Conservation (phyloP, 2,888 invertebrate species). For the Tanytarsus gracilentus region DNA sequence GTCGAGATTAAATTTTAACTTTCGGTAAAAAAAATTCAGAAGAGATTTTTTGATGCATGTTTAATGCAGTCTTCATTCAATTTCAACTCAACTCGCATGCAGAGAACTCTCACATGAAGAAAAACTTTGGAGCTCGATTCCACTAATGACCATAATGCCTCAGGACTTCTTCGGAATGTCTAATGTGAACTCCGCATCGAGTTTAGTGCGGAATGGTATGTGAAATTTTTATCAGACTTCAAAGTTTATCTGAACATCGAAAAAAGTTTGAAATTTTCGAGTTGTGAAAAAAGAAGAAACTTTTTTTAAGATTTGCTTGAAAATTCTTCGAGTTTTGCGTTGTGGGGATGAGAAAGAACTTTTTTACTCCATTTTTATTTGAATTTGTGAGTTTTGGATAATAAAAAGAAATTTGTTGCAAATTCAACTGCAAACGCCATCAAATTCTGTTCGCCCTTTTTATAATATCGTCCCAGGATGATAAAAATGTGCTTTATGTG, state of each 20-base stretch:
- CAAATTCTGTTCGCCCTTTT: slow-evolving; percentile 4
- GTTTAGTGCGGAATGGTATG: too few species aligned
- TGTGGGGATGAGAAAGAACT: too few species aligned
- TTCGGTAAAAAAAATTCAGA: neutral
- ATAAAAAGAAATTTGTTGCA: slow-evolving; percentile 7
- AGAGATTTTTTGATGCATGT: neutral
- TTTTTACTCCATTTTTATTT: too few species aligned
- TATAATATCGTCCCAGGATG: neutral
- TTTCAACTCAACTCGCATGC: neutral
- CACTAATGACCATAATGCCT: too few species aligned
- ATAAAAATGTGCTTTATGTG: neutral
- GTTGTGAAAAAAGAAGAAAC: neutral
- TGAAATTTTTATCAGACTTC: too few species aligned
- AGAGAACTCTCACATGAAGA: neutral
- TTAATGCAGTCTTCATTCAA: neutral
- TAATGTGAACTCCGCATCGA: too few species aligned
- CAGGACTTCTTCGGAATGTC: too few species aligned
- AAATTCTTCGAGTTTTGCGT: too few species aligned
- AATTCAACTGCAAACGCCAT: neutral
- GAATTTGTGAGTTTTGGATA: neutral
- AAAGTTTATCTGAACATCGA: too few species aligned
- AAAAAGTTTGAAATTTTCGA: too few species aligned
- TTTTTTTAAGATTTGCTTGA: neutral
- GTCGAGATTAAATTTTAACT: neutral
- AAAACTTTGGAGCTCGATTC: too few species aligned